Evolutionary conservation across 2,888 invertebrate genomes (phyloP).

Genomic region (Meta bourneti): DNA sequence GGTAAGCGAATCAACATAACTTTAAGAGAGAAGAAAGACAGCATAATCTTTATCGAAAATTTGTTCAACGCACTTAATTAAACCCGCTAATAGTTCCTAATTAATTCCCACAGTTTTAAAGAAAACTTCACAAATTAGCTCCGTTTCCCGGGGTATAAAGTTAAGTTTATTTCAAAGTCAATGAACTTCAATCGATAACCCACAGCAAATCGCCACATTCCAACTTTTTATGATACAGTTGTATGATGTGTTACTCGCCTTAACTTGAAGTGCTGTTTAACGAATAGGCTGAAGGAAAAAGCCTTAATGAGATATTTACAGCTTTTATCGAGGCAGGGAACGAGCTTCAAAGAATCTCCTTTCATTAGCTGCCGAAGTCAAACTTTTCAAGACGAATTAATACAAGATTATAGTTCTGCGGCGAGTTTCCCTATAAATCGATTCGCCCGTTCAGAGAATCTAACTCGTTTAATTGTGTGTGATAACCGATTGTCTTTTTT

Average conservation of each 20-base stretch:
- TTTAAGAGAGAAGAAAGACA: not conserved
- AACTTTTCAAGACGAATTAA: constrained; percentile 57
- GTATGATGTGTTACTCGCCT: not conserved
- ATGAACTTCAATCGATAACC: not conserved
- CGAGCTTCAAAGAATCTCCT: not conserved
- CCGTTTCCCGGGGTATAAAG: not conserved
- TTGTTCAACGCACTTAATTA: constrained; percentile 8
- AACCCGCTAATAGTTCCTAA: constrained; percentile 15
- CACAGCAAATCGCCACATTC: constrained; percentile 12
- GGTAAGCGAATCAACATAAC: not conserved
- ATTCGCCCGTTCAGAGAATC: constrained; percentile 12
- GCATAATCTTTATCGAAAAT: not conserved
- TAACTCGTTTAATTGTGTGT: constrained; percentile 43
- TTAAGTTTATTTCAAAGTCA: constrained; percentile 7
- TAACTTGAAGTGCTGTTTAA: not conserved
- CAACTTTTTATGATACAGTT: constrained; percentile 16
- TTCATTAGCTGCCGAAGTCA: constrained; percentile 25
- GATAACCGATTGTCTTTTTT: not conserved
- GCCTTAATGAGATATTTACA: constrained; percentile 36
- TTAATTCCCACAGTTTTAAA: constrained; percentile 4
- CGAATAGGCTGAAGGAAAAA: not conserved
- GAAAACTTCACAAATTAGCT: constrained; percentile 25
- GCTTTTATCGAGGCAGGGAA: constrained; percentile 13
- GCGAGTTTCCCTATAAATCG: constrained; percentile 2
- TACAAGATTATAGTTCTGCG: constrained; percentile 37